Evolutionary conservation across 2,888 invertebrate genomes (phyloP).

Genomic region (Acrocyrtus sp.): DNA sequence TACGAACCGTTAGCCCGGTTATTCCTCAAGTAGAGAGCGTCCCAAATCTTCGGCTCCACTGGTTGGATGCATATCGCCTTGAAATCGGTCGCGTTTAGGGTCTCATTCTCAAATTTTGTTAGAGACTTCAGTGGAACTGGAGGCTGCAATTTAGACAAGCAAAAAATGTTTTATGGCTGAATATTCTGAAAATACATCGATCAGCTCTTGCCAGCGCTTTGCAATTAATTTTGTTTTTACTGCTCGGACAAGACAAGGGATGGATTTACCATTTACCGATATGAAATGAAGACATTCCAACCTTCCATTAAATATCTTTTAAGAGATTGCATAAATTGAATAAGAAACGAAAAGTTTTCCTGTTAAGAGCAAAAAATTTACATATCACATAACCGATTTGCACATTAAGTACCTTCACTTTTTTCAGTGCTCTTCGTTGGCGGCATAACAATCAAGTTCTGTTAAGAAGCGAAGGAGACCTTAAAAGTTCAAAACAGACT

Average conservation of each 20-base stretch:
- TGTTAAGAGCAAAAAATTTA: too few relatives aligned
- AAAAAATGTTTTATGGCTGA: background rate
- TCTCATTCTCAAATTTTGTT: conserved; percentile 60
- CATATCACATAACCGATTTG: too few relatives aligned
- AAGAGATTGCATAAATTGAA: too few relatives aligned
- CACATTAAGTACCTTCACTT: too few relatives aligned
- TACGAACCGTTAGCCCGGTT: conserved; percentile 57
- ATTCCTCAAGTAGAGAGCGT: conserved; percentile 62
- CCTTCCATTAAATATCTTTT: too few relatives aligned
- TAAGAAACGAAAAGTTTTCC: too few relatives aligned
- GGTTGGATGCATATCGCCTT: conserved; percentile 65
- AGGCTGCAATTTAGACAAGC: conserved; percentile 61
- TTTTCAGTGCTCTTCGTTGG: too few relatives aligned
- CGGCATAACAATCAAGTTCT: too few relatives aligned
- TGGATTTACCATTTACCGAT: too few relatives aligned
- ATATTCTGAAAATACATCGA: background rate
- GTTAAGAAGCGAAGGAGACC: too few relatives aligned
- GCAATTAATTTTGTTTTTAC: background rate
- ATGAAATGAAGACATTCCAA: too few relatives aligned
- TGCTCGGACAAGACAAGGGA: background rate
- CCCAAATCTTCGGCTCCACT: conserved; percentile 65
- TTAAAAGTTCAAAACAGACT: too few relatives aligned
- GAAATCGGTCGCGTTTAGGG: conserved; percentile 64
- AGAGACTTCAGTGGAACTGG: conserved; percentile 58
- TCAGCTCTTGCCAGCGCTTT: background rate